Conservation (phyloP, 2,113 vertebrate species). For the Herpailurus yagouaroundi region DNA sequence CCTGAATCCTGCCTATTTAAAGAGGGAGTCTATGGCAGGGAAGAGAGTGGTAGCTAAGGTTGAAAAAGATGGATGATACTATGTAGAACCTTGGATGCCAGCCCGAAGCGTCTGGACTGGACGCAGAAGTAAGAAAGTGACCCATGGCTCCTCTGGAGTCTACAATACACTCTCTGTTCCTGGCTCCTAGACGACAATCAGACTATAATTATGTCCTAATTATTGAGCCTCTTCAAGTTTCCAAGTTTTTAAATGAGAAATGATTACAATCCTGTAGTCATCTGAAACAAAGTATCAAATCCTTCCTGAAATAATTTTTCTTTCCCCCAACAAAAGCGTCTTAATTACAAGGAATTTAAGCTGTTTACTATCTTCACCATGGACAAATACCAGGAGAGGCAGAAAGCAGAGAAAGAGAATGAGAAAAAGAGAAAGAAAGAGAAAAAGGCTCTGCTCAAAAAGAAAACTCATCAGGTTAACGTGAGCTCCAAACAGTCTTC, state of each 20-base stretch:
- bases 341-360: slow-evolving; percentile 78
- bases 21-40: not conserved
- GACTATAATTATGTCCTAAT: not conserved
- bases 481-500: not conserved
- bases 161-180: not conserved
- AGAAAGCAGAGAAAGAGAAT: slow-evolving; percentile 20
- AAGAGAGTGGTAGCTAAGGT: not conserved
- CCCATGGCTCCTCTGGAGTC: not conserved
- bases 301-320: slow-evolving; percentile 45
- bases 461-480: not conserved
- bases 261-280: not conserved
- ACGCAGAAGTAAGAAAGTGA: not conserved
- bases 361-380: slow-evolving; percentile 75
- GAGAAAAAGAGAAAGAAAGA: not conserved
- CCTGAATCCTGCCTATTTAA: too few species aligned
- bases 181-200: not conserved
- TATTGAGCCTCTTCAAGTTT: not conserved
- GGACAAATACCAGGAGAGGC: slow-evolving; percentile 71
- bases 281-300: slow-evolving; percentile 16
- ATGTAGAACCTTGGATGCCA: not conserved
- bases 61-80: not conserved
- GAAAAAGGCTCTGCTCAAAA: not conserved
- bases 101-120: not conserved
- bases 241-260: slow-evolving; percentile 27
- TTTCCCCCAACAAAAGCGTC: slow-evolving; percentile 55